Conservation (phyloP, 2,888 invertebrate genomes). For the Acanthosoma haemorrhoidale region DNA sequence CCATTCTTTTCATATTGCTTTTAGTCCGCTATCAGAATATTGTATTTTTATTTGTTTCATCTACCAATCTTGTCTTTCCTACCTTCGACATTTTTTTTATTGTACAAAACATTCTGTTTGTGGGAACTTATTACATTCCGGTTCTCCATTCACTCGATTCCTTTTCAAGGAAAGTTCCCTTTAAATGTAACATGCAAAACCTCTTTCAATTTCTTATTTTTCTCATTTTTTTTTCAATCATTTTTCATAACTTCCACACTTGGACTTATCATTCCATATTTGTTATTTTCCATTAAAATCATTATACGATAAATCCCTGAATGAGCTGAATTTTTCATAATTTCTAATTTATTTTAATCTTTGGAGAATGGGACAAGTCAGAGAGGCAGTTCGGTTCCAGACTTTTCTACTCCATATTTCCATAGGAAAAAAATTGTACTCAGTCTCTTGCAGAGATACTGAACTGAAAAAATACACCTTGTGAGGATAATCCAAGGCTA, state of each 20-base stretch:
- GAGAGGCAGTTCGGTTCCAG: no score
- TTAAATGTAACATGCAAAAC: neutral
- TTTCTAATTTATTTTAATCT: no score
- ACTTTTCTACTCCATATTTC: no score
- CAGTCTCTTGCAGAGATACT: no score
- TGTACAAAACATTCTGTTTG: neutral
- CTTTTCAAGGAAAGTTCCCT: neutral
- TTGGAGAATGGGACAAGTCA: no score
- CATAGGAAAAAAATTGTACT: no score
- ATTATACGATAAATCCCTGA: no score
- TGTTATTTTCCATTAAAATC: no score
- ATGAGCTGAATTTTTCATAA: no score
- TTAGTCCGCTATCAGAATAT: neutral
- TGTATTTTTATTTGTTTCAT: neutral
- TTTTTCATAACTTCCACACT: neutral
- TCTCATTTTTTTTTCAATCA: neutral
- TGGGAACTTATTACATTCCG: neutral
- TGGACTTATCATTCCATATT: neutral
- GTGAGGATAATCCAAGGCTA: no score
- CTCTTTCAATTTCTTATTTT: neutral
- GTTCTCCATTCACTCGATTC: neutral
- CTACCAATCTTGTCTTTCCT: neutral
- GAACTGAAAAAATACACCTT: no score
- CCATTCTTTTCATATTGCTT: neutral
- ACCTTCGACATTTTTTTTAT: neutral